These are phyloP conservation scores for Helarctos malayanus DNA, from an alignment of 2,797 vertebrate species.

Conservation along the genomic window DNA sequence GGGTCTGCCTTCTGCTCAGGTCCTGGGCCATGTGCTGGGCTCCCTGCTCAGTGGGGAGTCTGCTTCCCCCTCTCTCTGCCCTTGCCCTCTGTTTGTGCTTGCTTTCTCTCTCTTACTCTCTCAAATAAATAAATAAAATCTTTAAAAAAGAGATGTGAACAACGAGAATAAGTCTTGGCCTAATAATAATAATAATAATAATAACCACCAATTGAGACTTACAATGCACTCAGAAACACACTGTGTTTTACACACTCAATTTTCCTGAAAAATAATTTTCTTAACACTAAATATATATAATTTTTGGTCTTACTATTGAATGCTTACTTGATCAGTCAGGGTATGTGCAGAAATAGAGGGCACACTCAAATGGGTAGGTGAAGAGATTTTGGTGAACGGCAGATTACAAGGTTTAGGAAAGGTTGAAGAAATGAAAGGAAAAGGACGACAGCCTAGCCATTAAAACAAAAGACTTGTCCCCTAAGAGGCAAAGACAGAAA, in stretches of 20 bases:
- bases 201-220: neutral
- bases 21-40: neutral
- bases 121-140: neutral
- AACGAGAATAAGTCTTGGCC: constrained; percentile 6
- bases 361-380: neutral
- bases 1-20: neutral
- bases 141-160: neutral
- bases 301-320: neutral
- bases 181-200: neutral
- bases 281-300: neutral
- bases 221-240: neutral
- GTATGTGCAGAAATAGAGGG: neutral
- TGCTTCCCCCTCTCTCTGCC: neutral
- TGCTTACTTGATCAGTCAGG: neutral
- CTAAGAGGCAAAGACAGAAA: neutral
- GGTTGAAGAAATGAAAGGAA: neutral
- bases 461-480: neutral
- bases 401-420: neutral
- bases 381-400: neutral
- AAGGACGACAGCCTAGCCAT: neutral
- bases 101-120: neutral
- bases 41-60: neutral
- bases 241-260: neutral
- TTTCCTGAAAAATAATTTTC: constrained; percentile 11
- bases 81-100: neutral